Base-by-base conservation (phyloP, 2,888 invertebrate genomes). In the Aethes cnicana region DNA sequence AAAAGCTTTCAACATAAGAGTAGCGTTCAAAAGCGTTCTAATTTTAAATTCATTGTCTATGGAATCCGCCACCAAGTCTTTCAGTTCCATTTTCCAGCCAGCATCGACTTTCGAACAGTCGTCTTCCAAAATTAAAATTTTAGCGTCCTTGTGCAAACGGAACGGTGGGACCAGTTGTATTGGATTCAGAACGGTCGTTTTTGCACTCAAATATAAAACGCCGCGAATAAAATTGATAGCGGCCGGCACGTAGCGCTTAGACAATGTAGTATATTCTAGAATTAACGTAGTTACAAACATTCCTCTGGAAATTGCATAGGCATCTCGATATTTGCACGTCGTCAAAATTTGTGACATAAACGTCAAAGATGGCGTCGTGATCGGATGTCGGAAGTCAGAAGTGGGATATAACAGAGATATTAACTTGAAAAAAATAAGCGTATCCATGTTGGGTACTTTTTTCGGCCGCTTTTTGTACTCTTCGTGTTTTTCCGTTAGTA, bases 351-450 rank as follows among this genome's bases (percentile, higher is more conserved):
- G 94, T 26, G 94, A 92, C 83, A 98, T 95, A 63, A 97, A 96
- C 57, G 96, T 88, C 62, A 95, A 88, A 62, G 91, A 89, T n/a
- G 97, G 97, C 8, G 96, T 96, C n/a, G 95, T 94, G 2, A 98
- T 92, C 0, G 94, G 94, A 90, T 98, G 98, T 28, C 94, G 91
- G 74, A 95, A 96, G 82, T 98, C 98, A 0, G 98, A 97, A 0
- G 97, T 94, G 0, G 98, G 95, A 81, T 95, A 98, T 46, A 98
- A 74, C 32, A 95, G 79, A 4, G 95, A 93, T 2, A 96, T 91
- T 57, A 97, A 70, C 84, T 97, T 97, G 54, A 98, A 93, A 69
- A 96, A 93, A 58, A 97, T 84, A 26, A 98, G 75, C 68, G 93
- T 93, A 62, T 95, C 93, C 36, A 95, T 72, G 44, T 90, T 86